phyloP scores from a whole-genome alignment of 2,113 vertebrate genomes.

The Aspidoscelis tigris region DNA sequence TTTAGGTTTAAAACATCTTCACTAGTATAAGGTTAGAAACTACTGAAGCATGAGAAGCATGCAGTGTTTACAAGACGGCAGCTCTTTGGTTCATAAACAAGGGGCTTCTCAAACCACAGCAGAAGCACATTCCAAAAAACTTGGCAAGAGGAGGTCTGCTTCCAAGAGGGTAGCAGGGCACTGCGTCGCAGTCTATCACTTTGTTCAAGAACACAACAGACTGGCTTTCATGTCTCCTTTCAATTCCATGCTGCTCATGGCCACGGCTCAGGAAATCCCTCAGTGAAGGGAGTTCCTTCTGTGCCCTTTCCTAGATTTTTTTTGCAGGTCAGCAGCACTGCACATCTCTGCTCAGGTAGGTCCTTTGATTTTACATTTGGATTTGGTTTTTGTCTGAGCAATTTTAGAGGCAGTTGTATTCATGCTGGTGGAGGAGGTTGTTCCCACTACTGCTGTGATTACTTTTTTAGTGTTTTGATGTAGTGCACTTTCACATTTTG shows the following conservation, averaged over 20 bases:
- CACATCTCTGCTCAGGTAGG: conserved; percentile 11
- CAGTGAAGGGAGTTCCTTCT: no score
- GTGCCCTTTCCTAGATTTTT: neutral
- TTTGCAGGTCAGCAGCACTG: neutral
- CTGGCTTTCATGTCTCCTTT: neutral
- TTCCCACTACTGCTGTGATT: no score
- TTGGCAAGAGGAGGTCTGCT: conserved; percentile 1
- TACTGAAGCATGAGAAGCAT: conserved; percentile 2
- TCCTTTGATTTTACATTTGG: neutral
- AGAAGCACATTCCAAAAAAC: conserved; percentile 27
- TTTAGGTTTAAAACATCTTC: conserved; percentile 10
- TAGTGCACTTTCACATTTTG: no score
- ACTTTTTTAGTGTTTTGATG: no score
- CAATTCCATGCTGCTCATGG: neutral
- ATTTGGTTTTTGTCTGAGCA: no score
- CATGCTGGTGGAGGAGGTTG: no score
- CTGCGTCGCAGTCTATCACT: neutral
- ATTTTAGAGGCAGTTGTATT: no score
- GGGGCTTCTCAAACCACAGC: conserved; percentile 5
- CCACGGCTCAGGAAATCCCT: neutral
- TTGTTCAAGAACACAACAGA: neutral
- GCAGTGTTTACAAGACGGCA: conserved; percentile 36
- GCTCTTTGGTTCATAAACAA: conserved; percentile 16
- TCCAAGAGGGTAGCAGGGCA: neutral
- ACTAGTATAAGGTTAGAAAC: neutral